Conservation (phyloP, 1,140 invertebrate species). For the honey bee (Apis mellifera) region DNA sequence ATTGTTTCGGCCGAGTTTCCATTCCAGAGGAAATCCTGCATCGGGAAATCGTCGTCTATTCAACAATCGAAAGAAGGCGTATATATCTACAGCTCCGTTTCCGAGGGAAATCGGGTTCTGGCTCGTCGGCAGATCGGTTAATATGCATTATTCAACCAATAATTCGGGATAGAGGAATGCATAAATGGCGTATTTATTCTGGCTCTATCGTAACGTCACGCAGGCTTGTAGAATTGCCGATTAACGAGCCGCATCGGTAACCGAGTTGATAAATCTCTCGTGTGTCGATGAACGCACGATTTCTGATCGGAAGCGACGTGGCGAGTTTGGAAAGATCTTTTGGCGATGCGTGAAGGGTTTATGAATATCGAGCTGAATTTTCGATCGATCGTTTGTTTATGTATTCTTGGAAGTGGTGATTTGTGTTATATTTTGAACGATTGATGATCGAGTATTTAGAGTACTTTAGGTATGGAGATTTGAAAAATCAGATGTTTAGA, state of each 20-base stretch:
- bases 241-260: background rate
- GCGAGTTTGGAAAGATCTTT: background rate
- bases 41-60: slow-evolving; percentile 23
- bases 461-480: no score
- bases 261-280: background rate
- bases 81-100: background rate
- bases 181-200: slow-evolving; percentile 8
- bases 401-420: background rate
- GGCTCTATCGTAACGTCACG: no score
- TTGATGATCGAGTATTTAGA: no score
- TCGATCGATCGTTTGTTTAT: background rate
- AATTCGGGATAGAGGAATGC: slow-evolving; percentile 3
- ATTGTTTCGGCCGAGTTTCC: slow-evolving; percentile 24
- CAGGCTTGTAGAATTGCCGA: background rate
- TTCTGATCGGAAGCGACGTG: background rate
- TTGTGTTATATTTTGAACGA: background rate
- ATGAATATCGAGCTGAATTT: background rate
- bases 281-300: background rate
- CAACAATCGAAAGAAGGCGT: background rate
- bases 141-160: slow-evolving; percentile 46
- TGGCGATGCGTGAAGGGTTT: background rate
- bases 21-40: slow-evolving; percentile 30
- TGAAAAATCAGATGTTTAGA: no score
- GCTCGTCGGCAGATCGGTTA: slow-evolving; percentile 21
- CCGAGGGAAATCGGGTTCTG: slow-evolving; percentile 19